Conservation (phyloP, 2,113 vertebrate species). For the Corvus cornix region DNA sequence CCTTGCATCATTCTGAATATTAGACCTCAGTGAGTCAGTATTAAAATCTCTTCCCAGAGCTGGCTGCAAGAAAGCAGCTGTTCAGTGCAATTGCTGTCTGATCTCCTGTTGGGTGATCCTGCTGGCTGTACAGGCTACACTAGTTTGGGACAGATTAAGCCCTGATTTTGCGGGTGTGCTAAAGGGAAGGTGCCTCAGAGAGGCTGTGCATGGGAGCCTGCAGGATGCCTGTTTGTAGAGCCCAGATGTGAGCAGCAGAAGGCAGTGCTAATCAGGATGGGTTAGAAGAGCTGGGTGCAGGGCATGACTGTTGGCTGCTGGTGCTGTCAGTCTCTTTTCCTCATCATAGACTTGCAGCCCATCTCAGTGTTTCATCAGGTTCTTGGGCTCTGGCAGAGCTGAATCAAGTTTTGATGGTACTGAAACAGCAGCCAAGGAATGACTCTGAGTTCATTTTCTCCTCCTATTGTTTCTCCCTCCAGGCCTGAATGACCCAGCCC, state of each 20-base stretch:
- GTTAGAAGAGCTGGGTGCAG: neutral
- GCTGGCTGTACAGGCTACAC: neutral
- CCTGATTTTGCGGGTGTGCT: neutral
- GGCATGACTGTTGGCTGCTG: neutral
- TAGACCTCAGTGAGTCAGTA: neutral
- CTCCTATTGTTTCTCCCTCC: slow-evolving; percentile 3
- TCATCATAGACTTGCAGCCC: neutral
- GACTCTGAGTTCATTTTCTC: neutral
- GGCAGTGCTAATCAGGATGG: neutral
- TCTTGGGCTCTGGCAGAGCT: neutral
- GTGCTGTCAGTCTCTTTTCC: neutral
- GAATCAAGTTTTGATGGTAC: neutral
- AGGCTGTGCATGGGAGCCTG: neutral
- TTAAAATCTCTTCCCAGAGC: neutral
- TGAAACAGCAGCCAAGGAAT: neutral
- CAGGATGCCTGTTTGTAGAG: neutral
- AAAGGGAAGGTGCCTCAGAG: neutral
- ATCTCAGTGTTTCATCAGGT: neutral
- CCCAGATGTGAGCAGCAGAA: neutral
- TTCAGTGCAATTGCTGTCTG: neutral
- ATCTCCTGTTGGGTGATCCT: neutral
- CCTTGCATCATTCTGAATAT: neutral
- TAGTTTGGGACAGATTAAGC: neutral
- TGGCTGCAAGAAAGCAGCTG: neutral
- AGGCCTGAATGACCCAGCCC: slow-evolving; percentile 82